Base-by-base conservation (phyloP, 2,888 invertebrate species). In the Drosophila nigricruria region DNA sequence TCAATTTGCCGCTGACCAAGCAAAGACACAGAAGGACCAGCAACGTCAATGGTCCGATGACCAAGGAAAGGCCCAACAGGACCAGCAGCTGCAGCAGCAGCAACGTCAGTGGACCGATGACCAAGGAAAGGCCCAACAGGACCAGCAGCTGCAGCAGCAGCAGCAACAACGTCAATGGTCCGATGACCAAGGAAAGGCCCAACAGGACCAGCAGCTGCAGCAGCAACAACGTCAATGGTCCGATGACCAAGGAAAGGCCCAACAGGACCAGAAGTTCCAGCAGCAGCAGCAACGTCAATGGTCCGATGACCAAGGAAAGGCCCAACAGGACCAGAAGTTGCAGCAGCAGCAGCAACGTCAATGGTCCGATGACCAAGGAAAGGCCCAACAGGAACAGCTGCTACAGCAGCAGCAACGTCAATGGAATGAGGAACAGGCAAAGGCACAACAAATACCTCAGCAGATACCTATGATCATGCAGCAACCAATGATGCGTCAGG, bases 81-180 rank as follows among this genome's bases (percentile, higher is more conserved):
- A 0, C 1, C 30, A 30, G 10, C 30, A 30, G 30, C 30, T 10
- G 30, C 30, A 30, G 30, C 2, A 30, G 30, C 1, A 30, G 30
- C 30, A 10, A 10, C 45, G 61, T 2, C 61, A 54, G 12, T 62
- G 59, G 49, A 34, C 43, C n/a, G 30, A 42, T 27, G 61, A 56
- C 6, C 45, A 59, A 3, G 20, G 30, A 0, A 60, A 58, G 32
- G 40, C 42, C 18, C 12, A 52, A 8, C 6, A 30, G 49, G 30
- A 30, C 10, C 30, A 8, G 30, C 8, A 8, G 30, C 30, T 1
- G 34, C 25, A 34, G 49, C 20, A 12, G 12, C 38, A 40, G 30
- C n/a, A n/a, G n/a, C n/a, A n/a, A n/a, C 52, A 53, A 42, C 62
- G 68, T 6, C 67, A 69, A n/a, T 58, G 54, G 69, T 36, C 10